Conservation (phyloP, 2,888 invertebrate genomes). For the Orgyia antiqua region DNA sequence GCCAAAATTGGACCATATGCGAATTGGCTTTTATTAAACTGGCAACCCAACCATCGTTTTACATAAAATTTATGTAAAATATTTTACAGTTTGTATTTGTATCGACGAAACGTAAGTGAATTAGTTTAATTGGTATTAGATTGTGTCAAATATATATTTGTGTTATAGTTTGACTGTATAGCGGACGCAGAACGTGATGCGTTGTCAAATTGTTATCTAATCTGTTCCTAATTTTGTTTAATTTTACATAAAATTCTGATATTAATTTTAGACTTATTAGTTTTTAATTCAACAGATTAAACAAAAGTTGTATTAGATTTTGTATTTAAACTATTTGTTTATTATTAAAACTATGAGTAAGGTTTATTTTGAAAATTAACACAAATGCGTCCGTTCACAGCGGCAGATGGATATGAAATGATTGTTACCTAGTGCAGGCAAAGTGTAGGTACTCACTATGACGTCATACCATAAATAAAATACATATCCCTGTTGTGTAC, state of each 20-base stretch:
- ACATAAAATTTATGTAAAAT: conserved; percentile 30
- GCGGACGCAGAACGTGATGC: conserved; percentile 7
- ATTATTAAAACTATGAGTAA: neutral
- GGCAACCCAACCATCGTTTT: conserved; percentile 26
- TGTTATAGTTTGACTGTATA: conserved; percentile 4
- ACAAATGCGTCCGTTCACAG: conserved; percentile 6
- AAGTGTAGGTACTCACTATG: conserved; percentile 13
- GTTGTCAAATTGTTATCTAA: neutral
- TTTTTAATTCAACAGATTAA: conserved; percentile 4
- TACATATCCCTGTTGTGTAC: conserved; percentile 65
- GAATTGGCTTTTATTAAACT: conserved; percentile 41
- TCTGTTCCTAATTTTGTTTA: conserved; percentile 5
- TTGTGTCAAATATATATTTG: conserved; percentile 20
- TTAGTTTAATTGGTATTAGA: conserved; percentile 18
- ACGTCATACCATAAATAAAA: conserved; percentile 38
- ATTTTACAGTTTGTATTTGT: conserved; percentile 37
- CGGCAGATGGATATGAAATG: conserved; percentile 10
- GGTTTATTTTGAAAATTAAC: neutral
- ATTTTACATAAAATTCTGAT: conserved; percentile 4
- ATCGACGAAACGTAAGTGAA: conserved; percentile 44
- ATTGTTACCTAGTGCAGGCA: conserved; percentile 6
- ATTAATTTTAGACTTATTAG: conserved; percentile 6
- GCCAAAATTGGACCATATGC: conserved; percentile 70
- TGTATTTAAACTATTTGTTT: neutral
- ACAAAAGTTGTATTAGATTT: conserved; percentile 3